Percentiles rank a stretch among this genome's conserved stretches.
Conservation (phyloP, 2,888 invertebrate genomes). For the Entomobrya proxima region DNA sequence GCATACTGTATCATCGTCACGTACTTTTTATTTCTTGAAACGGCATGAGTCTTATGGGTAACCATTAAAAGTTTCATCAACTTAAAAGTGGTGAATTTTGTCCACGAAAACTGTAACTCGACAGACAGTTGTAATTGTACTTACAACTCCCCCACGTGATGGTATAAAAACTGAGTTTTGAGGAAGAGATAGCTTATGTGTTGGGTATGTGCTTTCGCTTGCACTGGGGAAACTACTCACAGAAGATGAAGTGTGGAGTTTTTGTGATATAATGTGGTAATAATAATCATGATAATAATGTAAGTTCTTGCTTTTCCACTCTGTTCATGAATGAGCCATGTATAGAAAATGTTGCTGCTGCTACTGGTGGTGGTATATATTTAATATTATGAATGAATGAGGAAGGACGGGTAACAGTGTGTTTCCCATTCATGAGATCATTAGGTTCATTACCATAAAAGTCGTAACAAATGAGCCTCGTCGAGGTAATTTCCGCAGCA, state of each 20-base stretch:
- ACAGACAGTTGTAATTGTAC: slow-evolving; percentile 1
- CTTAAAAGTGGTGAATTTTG: slow-evolving; percentile 18
- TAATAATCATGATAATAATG: slow-evolving; percentile 62
- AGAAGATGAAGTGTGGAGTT: slow-evolving; percentile 51
- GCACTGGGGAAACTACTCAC: background rate
- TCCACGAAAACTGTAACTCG: background rate
- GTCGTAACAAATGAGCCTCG: slow-evolving; percentile 74
- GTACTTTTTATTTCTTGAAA: background rate
- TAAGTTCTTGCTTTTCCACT: slow-evolving; percentile 29
- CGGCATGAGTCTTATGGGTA: background rate
- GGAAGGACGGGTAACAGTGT: slow-evolving; percentile 64
- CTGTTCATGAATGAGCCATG: background rate
- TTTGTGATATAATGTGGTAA: slow-evolving; percentile 56
- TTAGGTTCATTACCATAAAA: slow-evolving; percentile 75
- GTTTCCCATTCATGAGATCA: slow-evolving; percentile 73
- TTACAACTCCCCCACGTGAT: background rate
- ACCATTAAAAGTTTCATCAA: slow-evolving; percentile 34
- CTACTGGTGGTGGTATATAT: slow-evolving; percentile 7
- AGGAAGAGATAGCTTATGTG: too few relatives aligned
- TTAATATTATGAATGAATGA: slow-evolving; percentile 50
- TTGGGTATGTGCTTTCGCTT: background rate
- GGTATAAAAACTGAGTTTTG: too few relatives aligned
- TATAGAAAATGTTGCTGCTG: background rate
- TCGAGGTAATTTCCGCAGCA: slow-evolving; percentile 74
- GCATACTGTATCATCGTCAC: slow-evolving; percentile 15